These are phyloP conservation scores for Syngnathus floridae DNA, from an alignment of 2,113 vertebrate genomes.

Conservation along the genomic window DNA sequence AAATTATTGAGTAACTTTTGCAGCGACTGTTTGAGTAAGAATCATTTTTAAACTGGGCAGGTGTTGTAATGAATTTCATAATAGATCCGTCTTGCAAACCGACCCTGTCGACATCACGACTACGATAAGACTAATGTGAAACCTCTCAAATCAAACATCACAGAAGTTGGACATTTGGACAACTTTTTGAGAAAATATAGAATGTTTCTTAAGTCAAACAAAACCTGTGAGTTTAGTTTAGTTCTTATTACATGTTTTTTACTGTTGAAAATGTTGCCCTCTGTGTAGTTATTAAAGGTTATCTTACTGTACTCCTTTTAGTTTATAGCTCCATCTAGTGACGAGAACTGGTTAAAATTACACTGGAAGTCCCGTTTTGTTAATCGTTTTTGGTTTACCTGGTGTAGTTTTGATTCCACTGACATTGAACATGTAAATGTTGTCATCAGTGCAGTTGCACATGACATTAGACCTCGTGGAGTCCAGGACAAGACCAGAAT, in stretches of 20 bases:
- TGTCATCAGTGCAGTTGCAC: conserved; percentile 94
- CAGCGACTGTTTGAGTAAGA: not conserved
- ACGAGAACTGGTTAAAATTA: conserved; percentile 1
- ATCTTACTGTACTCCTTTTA: not conserved
- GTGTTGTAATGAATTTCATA: not conserved
- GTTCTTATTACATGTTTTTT: no score
- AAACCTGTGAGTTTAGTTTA: not conserved
- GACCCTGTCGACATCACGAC: no score
- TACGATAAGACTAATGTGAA: not conserved
- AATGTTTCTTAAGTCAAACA: not conserved
- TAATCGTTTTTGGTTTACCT: conserved; percentile 64
- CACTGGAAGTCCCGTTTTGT: not conserved
- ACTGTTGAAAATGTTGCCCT: no score
- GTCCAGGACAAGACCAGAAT: conserved; percentile 89
- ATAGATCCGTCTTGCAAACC: not conserved
- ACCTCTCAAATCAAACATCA: not conserved
- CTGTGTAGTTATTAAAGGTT: no score
- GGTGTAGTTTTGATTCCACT: conserved; percentile 78
- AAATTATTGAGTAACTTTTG: not conserved
- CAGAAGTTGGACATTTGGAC: not conserved
- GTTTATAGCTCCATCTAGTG: conserved; percentile 53
- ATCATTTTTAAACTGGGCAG: not conserved
- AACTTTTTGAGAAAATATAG: not conserved
- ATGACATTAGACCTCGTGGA: conserved; percentile 81
- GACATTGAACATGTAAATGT: conserved; percentile 90